Percentiles rank a stretch among this genome's conserved stretches.
These are phyloP conservation scores for Agrochola litura DNA, from an alignment of 2,888 invertebrate species.

Conservation along the genomic window DNA sequence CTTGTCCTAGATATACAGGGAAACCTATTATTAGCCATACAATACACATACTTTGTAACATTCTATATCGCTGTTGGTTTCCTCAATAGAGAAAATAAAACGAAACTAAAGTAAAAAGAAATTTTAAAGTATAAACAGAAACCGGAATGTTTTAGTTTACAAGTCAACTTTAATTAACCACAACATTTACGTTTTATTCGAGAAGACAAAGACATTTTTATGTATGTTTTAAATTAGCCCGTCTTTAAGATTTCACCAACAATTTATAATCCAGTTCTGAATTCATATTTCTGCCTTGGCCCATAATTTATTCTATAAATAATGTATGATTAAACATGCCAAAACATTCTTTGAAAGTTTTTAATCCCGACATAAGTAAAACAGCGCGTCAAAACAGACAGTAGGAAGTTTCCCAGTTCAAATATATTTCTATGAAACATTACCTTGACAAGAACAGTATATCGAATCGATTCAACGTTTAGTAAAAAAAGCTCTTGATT, in stretches of 20 bases:
- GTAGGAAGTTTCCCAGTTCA: constrained; percentile 32
- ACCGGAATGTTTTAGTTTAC: neutral
- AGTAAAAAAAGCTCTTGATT: too few relatives aligned
- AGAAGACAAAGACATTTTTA: neutral
- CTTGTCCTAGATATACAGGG: too few relatives aligned
- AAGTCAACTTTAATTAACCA: neutral
- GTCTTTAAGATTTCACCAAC: neutral
- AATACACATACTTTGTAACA: neutral
- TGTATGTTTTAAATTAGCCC: neutral
- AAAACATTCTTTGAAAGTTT: constrained; percentile 45
- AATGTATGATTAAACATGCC: constrained; percentile 28
- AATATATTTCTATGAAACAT: constrained; percentile 41
- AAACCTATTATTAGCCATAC: neutral
- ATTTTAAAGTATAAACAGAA: too few relatives aligned
- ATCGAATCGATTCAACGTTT: constrained; percentile 25
- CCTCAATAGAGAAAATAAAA: neutral
- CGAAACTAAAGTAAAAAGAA: neutral
- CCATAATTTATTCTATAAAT: constrained; percentile 29
- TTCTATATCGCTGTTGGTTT: neutral
- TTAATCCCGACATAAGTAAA: constrained; percentile 53
- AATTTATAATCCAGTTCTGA: constrained; percentile 2
- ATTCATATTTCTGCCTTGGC: constrained; percentile 5
- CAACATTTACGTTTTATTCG: neutral
- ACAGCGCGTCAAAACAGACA: constrained; percentile 66
- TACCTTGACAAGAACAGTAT: neutral